Conservation (phyloP, 2,888 invertebrate genomes). For the Hetaerina titia region DNA sequence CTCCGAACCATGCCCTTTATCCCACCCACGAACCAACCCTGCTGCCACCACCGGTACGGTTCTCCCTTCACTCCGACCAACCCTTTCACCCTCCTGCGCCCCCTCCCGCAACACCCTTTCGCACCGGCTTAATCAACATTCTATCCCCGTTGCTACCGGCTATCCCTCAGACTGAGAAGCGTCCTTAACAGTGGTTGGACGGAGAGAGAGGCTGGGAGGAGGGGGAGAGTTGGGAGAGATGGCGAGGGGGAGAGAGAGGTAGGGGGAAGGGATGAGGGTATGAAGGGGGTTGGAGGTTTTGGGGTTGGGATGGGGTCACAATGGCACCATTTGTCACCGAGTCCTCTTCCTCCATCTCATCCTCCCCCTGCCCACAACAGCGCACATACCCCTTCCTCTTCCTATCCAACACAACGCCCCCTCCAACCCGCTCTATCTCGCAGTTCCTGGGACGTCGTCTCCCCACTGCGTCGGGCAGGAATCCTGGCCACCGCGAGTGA, state of each 20-base stretch:
- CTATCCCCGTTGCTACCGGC: constrained; percentile 61
- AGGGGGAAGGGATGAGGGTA: not conserved
- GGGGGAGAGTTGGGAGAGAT: not conserved
- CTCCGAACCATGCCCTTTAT: not conserved
- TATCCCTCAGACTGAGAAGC: constrained; percentile 51
- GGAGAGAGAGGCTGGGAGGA: not conserved
- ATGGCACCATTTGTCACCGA: constrained; percentile 62
- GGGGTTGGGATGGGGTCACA: constrained; percentile 18
- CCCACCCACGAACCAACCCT: constrained; percentile 2
- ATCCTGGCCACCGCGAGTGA: too few species aligned
- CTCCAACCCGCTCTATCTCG: not conserved
- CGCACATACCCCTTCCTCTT: not conserved
- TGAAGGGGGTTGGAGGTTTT: not conserved
- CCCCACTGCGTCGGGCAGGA: not conserved
- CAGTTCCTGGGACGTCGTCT: not conserved
- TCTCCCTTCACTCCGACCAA: not conserved
- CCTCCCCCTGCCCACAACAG: not conserved
- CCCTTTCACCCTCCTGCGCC: not conserved
- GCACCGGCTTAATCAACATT: constrained; percentile 64
- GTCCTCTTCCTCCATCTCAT: not conserved
- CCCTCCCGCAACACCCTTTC: constrained; percentile 26
- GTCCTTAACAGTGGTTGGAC: not conserved
- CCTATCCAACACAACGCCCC: not conserved
- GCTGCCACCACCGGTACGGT: not conserved
- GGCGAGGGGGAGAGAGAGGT: not conserved